phyloP scores from a whole-genome alignment of 1,140 invertebrate genomes.

The Amyelois transitella region DNA sequence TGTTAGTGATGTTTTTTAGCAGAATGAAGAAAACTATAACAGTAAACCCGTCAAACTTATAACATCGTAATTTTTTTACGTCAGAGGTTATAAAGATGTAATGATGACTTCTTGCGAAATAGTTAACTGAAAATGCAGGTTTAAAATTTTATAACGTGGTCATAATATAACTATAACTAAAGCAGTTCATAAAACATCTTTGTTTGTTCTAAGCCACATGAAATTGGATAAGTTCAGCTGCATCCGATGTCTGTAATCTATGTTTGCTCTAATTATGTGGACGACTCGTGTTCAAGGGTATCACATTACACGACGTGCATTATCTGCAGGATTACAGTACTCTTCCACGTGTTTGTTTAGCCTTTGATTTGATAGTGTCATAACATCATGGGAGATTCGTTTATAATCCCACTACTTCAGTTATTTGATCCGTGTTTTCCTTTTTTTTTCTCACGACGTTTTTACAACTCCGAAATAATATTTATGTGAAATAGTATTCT shows the following conservation, averaged over 20 bases:
- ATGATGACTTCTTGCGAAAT: no score
- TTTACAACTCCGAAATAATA: no score
- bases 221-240: slow-evolving; percentile 34
- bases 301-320: slow-evolving; percentile 40
- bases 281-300: slow-evolving; percentile 46
- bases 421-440: neutral
- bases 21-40: no score
- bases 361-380: slow-evolving; percentile 22
- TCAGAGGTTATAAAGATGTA: no score
- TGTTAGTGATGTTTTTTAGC: no score
- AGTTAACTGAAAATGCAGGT: no score
- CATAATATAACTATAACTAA: no score
- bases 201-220: slow-evolving; percentile 21
- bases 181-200: slow-evolving; percentile 2
- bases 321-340: slow-evolving; percentile 16
- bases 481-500: no score
- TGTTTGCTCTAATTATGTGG: slow-evolving; percentile 56
- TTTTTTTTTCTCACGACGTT: no score
- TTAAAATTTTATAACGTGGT: no score
- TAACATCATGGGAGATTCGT: neutral
- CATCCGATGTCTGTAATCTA: slow-evolving; percentile 47
- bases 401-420: neutral
- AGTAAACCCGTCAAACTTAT: no score
- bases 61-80: no score
- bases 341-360: slow-evolving; percentile 17